These are phyloP conservation scores for Mesitornis unicolor DNA, from an alignment of 2,113 vertebrate species.

Conservation along the genomic window DNA sequence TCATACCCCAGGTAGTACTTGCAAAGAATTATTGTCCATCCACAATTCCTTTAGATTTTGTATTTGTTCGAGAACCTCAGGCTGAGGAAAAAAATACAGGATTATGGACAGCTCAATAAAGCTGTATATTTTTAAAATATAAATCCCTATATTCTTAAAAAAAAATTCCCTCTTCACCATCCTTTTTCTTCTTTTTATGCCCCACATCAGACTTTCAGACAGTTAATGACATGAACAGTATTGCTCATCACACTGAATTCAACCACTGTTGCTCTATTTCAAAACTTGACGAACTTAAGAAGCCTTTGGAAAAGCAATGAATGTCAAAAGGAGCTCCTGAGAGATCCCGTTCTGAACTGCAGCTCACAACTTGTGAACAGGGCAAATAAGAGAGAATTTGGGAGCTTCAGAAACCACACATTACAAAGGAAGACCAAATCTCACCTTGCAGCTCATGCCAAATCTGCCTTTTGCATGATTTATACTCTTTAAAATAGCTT, in stretches of 20 bases:
- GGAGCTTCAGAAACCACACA: background rate
- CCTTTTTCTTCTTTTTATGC: background rate
- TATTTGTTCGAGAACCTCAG: constrained; percentile 96
- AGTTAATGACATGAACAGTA: background rate
- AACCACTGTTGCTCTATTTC: background rate
- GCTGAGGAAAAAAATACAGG: constrained; percentile 70
- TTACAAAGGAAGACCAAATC: background rate
- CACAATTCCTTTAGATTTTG: constrained; percentile 94
- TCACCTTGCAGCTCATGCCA: background rate
- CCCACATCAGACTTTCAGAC: background rate
- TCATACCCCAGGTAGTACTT: constrained; percentile 94
- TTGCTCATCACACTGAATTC: accelerated
- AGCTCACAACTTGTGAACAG: background rate
- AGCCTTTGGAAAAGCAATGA: background rate
- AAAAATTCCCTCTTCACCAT: background rate
- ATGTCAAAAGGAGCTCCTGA: no score
- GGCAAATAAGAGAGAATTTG: background rate
- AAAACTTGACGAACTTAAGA: background rate
- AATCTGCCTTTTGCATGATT: background rate
- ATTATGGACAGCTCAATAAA: background rate
- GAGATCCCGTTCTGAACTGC: no score
- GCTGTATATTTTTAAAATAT: background rate
- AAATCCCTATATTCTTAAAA: background rate
- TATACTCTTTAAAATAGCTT: background rate
- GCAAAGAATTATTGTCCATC: constrained; percentile 97